Conservation (phyloP, 2,888 invertebrate species). For the Cerastoderma edule region DNA sequence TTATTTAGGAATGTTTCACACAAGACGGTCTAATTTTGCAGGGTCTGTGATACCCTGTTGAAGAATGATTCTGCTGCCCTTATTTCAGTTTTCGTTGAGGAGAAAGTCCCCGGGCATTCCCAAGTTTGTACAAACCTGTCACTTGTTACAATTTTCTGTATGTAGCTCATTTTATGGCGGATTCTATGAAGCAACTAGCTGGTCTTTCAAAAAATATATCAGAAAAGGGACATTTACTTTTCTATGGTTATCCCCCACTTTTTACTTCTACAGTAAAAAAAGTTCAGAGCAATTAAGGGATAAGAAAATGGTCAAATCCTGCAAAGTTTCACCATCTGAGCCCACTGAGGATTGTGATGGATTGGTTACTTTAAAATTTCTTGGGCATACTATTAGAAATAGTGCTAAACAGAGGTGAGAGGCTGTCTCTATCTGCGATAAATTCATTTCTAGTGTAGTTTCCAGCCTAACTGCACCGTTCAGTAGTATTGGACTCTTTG, state of each 20-base stretch:
- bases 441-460: slow-evolving; percentile 31
- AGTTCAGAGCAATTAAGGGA: slow-evolving; percentile 6
- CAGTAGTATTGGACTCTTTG: slow-evolving; percentile 11
- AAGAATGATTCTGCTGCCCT: slow-evolving; percentile 21
- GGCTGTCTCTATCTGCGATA: slow-evolving; percentile 22
- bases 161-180: slow-evolving; percentile 32
- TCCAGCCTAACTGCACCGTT: slow-evolving; percentile 35
- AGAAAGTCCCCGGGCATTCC: slow-evolving; percentile 2
- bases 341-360: slow-evolving; percentile 36
- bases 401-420: slow-evolving; percentile 40
- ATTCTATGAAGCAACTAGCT: slow-evolving; percentile 42
- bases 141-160: slow-evolving; percentile 45
- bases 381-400: slow-evolving; percentile 47
- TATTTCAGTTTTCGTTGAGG: slow-evolving; percentile 30
- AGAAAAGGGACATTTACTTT: slow-evolving; percentile 41
- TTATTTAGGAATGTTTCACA: slow-evolving; percentile 38
- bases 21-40: slow-evolving; percentile 34
- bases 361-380: slow-evolving; percentile 39
- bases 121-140: slow-evolving; percentile 21
- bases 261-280: slow-evolving; percentile 36
- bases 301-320: slow-evolving; percentile 33
- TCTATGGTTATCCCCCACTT: slow-evolving; percentile 45
- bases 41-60: slow-evolving; percentile 29
- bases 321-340: slow-evolving; percentile 28
- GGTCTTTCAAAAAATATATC: slow-evolving; percentile 42